A percentile compares a stretch with the other conserved stretches of the same genome.
phyloP scores from a whole-genome alignment of 2,888 invertebrate genomes.

The Anaspis maculata region DNA sequence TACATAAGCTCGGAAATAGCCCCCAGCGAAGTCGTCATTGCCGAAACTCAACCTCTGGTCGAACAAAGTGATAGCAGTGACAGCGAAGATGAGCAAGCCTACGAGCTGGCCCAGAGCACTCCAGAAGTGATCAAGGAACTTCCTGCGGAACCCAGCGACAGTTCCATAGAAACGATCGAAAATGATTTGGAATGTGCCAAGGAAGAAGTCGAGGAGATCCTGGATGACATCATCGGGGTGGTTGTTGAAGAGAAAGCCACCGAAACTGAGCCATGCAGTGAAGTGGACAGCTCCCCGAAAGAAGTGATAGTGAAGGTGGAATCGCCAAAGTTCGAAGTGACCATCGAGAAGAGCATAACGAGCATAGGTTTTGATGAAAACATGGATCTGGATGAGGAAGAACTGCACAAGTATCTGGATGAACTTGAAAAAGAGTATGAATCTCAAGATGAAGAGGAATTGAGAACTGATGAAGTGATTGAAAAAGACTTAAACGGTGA shows the following conservation, averaged over 20 bases:
- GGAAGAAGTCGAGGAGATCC: background rate
- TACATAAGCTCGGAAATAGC: conserved; percentile 46
- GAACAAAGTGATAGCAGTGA: conserved; percentile 2
- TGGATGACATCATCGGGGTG: background rate
- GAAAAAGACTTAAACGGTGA: background rate
- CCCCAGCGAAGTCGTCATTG: conserved; percentile 3
- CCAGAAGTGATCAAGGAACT: background rate
- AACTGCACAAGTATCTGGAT: conserved; percentile 35
- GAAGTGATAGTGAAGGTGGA: conserved; percentile 1
- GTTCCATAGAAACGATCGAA: background rate
- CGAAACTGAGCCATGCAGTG: background rate
- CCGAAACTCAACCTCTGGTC: conserved; percentile 15
- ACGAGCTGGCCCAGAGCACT: background rate
- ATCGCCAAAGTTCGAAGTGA: background rate
- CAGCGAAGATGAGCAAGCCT: background rate
- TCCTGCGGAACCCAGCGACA: background rate
- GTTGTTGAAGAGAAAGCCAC: background rate
- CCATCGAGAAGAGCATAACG: conserved; percentile 3
- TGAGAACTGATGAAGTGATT: too few relatives aligned
- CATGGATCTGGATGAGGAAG: conserved; percentile 34
- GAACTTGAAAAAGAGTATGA: conserved; percentile 34
- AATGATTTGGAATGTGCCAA: too few relatives aligned
- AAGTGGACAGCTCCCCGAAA: conserved; percentile 1
- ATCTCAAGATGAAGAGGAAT: conserved; percentile 4
- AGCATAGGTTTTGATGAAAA: conserved; percentile 30